phyloP scores from a whole-genome alignment of 1,140 invertebrate species.

The Radopholus similis region DNA sequence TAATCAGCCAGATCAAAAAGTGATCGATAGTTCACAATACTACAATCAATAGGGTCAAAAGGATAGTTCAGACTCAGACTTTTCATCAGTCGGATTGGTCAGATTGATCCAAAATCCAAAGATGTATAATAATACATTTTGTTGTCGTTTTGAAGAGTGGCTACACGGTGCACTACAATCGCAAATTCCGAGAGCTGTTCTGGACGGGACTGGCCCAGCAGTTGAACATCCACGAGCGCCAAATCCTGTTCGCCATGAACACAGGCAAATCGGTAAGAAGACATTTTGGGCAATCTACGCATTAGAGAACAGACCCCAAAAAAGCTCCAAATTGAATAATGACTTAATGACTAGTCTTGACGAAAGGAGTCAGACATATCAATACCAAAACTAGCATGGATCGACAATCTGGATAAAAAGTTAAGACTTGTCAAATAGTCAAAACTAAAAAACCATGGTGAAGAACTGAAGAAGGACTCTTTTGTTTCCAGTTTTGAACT shows the following conservation, averaged over 20 bases:
- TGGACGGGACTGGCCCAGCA: conserved; percentile 38
- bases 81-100: too few relatives aligned
- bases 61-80: not conserved
- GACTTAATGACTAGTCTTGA: conserved; percentile 1
- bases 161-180: conserved; percentile 53
- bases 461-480: too few relatives aligned
- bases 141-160: conserved; percentile 21
- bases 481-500: too few relatives aligned
- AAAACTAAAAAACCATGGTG: too few relatives aligned
- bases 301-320: not conserved
- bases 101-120: conserved; percentile 20
- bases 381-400: too few relatives aligned
- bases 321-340: not conserved
- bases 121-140: not conserved
- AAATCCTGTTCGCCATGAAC: conserved; percentile 52
- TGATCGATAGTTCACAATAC: too few relatives aligned
- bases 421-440: too few relatives aligned
- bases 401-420: too few relatives aligned
- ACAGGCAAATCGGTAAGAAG: conserved; percentile 47
- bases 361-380: too few relatives aligned
- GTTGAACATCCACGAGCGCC: conserved; percentile 38
- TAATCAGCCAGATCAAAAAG: too few relatives aligned
- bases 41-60: too few relatives aligned
- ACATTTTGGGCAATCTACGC: conserved; percentile 22
- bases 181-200: conserved; percentile 48